A percentile compares a stretch with the other conserved stretches of the same genome.
Evolutionary conservation across 2,888 invertebrate genomes (phyloP).

Genomic region (Luperina testacea): DNA sequence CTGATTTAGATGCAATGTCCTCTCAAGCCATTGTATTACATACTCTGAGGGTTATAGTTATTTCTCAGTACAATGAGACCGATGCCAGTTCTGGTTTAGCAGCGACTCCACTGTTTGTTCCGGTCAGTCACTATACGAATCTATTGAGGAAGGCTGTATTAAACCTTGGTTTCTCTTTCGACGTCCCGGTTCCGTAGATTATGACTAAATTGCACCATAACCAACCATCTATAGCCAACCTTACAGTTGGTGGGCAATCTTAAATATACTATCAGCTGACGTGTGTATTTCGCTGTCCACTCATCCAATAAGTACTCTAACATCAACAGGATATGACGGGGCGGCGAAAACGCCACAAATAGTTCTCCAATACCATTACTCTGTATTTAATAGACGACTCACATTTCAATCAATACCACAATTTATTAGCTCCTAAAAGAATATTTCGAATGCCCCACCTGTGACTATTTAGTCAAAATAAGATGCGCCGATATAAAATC

Average conservation of each 20-base stretch:
- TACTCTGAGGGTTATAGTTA: background rate
- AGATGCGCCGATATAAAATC: constrained; percentile 65
- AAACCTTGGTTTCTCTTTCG: background rate
- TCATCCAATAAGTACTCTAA: constrained; percentile 11
- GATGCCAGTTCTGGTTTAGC: background rate
- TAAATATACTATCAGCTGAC: background rate
- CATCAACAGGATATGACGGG: constrained; percentile 24
- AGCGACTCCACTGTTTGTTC: background rate
- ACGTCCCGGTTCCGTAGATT: background rate
- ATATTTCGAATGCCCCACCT: constrained; percentile 20
- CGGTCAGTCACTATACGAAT: background rate
- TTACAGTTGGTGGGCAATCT: background rate
- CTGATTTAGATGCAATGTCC: background rate
- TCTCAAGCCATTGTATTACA: background rate
- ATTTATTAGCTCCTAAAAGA: constrained; percentile 20
- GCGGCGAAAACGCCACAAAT: constrained; percentile 6
- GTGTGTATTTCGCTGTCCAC: background rate
- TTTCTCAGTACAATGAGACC: background rate
- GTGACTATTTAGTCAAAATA: constrained; percentile 63
- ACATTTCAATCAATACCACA: constrained; percentile 19
- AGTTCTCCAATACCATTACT: constrained; percentile 3
- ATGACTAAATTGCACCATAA: background rate
- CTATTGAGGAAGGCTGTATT: background rate
- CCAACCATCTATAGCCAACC: background rate
- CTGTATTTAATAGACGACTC: constrained; percentile 6